These are phyloP conservation scores for Mayetiola destructor DNA, from an alignment of 2,888 invertebrate species.

Conservation along the genomic window DNA sequence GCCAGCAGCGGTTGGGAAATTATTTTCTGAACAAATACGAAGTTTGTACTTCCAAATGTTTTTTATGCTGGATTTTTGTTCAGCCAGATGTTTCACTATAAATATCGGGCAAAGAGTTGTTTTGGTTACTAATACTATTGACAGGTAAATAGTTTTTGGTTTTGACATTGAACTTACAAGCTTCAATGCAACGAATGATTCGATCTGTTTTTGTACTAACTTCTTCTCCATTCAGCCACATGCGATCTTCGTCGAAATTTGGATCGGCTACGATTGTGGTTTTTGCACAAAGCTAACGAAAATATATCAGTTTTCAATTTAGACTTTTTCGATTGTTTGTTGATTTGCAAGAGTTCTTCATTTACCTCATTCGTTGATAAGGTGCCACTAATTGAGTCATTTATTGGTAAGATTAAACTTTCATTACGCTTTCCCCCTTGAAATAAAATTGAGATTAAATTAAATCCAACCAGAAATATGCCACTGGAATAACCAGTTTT, in stretches of 20 bases:
- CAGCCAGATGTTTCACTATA: slow-evolving; percentile 27
- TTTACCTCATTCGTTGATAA: slow-evolving; percentile 63
- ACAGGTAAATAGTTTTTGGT: slow-evolving; percentile 1
- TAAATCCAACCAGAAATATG: too few species aligned
- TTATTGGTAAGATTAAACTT: slow-evolving; percentile 79
- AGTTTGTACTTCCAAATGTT: slow-evolving; percentile 52
- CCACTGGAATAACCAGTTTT: too few species aligned
- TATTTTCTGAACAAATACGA: slow-evolving; percentile 79
- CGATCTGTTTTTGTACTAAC: slow-evolving; percentile 61
- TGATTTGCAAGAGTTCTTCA: slow-evolving; percentile 18
- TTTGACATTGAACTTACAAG: slow-evolving; percentile 39
- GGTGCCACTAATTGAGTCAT: slow-evolving; percentile 91
- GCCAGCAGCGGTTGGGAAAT: slow-evolving; percentile 97
- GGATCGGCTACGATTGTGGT: slow-evolving; percentile 69
- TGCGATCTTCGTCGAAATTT: slow-evolving; percentile 54
- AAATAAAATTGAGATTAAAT: too few species aligned
- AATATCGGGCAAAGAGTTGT: slow-evolving; percentile 6
- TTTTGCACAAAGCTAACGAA: slow-evolving; percentile 66
- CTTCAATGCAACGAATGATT: slow-evolving; percentile 58
- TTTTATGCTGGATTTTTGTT: slow-evolving; percentile 22
- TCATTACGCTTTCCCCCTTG: slow-evolving; percentile 93
- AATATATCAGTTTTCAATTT: too few species aligned
- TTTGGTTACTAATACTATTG: neutral
- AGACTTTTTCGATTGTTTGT: slow-evolving; percentile 14
- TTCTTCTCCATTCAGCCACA: slow-evolving; percentile 83